Percentiles rank a stretch among this genome's conserved stretches.
Conservation (phyloP, 2,888 invertebrate species). For the Lasioglossum malachurum region DNA sequence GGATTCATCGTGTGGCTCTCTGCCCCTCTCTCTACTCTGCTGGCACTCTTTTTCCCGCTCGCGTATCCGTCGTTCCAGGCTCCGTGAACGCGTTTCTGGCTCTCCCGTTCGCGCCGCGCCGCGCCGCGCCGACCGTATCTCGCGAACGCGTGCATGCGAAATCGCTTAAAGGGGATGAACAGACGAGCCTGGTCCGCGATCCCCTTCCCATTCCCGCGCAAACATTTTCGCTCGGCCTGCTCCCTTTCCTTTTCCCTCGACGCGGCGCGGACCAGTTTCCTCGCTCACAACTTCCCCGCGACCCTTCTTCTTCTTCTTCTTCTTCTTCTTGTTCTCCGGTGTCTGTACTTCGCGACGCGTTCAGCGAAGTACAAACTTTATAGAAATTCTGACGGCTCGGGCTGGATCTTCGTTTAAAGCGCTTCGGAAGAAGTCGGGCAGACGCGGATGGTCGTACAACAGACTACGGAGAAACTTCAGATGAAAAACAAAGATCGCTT, state of each 20-base stretch:
- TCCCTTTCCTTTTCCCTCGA: constrained; percentile 3
- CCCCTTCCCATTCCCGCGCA: neutral
- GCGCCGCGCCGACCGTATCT: constrained; percentile 44
- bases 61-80: constrained; percentile 24
- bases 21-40: constrained; percentile 28
- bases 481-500: neutral
- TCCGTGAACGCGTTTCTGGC: constrained; percentile 7
- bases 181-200: constrained; percentile 47
- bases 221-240: constrained; percentile 38
- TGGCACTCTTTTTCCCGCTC: neutral
- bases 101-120: constrained; percentile 14
- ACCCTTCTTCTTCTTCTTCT: neutral
- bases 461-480: neutral
- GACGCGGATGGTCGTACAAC: neutral
- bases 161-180: constrained; percentile 79
- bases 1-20: constrained; percentile 50
- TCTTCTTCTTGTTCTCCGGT: neutral
- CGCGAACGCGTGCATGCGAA: constrained; percentile 73
- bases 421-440: neutral
- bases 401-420: neutral
- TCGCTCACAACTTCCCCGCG: neutral
- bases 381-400: neutral
- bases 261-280: neutral
- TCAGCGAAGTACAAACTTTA: constrained; percentile 6
- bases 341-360: constrained; percentile 6